A percentile compares a stretch with the other conserved stretches of the same genome.
Evolutionary conservation across 2,888 invertebrate species (phyloP).

Genomic region (Drosophila paramelanica): DNA sequence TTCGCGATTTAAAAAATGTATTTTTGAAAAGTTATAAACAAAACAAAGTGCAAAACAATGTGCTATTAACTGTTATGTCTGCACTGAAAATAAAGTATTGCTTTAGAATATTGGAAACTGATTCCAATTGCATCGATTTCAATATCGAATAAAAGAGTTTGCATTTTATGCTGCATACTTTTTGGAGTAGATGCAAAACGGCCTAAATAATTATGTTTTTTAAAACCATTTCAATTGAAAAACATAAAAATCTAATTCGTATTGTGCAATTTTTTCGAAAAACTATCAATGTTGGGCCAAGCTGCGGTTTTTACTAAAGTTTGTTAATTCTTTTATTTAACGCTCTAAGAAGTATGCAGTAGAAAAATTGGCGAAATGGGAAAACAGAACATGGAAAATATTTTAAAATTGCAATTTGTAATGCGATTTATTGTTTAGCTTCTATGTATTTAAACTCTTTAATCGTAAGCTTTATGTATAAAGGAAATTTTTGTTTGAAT

Average conservation of each 20-base stretch:
- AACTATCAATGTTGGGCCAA: background rate
- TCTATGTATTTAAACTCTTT: no score
- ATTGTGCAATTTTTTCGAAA: background rate
- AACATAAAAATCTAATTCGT: background rate
- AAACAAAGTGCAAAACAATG: no score
- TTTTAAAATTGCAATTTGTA: no score
- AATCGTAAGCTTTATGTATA: no score
- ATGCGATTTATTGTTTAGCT: no score
- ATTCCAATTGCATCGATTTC: background rate
- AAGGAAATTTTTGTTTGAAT: no score
- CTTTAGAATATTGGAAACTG: background rate
- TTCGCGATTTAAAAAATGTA: no score
- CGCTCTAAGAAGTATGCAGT: constrained; percentile 1
- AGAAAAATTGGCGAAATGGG: background rate
- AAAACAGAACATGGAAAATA: background rate
- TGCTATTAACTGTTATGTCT: no score
- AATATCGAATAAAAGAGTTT: background rate
- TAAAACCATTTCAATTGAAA: background rate
- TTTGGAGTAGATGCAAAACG: constrained; percentile 21
- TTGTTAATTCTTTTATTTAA: background rate
- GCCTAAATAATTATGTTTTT: background rate
- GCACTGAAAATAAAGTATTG: no score
- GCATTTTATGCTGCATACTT: constrained; percentile 23
- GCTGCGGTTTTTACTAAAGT: no score
- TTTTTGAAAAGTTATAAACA: no score